Percentiles rank a stretch among this genome's conserved stretches.
These are phyloP conservation scores for Acronicta psi DNA, from an alignment of 2,888 invertebrate genomes.

Conservation along the genomic window DNA sequence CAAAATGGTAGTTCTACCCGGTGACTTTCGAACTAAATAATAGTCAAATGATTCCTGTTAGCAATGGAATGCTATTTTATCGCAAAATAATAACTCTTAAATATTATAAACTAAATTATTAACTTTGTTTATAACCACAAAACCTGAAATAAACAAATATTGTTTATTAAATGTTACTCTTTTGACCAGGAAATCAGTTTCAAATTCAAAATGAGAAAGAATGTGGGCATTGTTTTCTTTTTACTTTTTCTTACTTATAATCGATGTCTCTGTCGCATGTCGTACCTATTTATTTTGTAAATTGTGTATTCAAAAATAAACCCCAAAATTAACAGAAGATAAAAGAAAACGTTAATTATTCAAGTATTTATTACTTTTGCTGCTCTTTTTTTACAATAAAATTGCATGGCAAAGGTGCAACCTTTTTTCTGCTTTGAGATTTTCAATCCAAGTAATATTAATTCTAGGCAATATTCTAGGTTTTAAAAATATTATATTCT, in stretches of 20 bases:
- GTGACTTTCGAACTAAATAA: constrained; percentile 58
- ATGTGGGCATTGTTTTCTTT: constrained; percentile 7
- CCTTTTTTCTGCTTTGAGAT: too few relatives aligned
- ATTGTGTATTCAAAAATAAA: too few relatives aligned
- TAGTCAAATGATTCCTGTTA: constrained; percentile 22
- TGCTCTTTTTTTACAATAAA: too few relatives aligned
- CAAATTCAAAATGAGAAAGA: constrained; percentile 45
- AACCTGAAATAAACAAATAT: neutral
- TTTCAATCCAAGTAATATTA: too few relatives aligned
- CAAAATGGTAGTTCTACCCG: constrained; percentile 68
- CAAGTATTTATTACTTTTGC: too few relatives aligned
- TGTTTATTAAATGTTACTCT: neutral
- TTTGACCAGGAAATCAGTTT: constrained; percentile 41
- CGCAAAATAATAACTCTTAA: neutral
- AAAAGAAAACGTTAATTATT: too few relatives aligned
- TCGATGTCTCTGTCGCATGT: neutral
- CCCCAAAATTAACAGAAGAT: too few relatives aligned
- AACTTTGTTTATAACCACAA: neutral
- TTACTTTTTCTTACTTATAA: neutral
- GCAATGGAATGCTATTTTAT: neutral
- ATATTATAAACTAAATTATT: constrained; percentile 11
- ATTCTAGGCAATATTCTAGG: too few relatives aligned
- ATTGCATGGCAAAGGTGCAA: too few relatives aligned
- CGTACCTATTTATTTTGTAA: neutral
- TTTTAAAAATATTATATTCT: too few relatives aligned